phyloP scores from a whole-genome alignment of 2,888 invertebrate species.

The Drosophila stalkeri region DNA sequence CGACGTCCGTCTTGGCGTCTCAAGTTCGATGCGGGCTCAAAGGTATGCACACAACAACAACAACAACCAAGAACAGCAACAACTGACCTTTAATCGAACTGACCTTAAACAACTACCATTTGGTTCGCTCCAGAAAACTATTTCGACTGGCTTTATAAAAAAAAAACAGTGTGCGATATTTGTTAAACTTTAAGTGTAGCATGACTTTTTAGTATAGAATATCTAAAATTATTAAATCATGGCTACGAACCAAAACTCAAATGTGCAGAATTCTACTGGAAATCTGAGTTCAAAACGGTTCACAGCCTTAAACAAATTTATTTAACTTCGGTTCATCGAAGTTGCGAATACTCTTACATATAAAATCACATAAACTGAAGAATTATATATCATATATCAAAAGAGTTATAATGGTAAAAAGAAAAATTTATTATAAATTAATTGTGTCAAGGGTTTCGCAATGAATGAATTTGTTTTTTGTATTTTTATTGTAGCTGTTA shows the following conservation, averaged over 20 bases:
- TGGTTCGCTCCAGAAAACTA: slow-evolving; percentile 19
- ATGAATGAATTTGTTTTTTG: slow-evolving; percentile 8
- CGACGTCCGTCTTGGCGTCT: slow-evolving; percentile 96
- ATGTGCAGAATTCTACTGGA: background rate
- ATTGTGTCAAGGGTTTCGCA: slow-evolving; percentile 19
- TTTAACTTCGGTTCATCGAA: slow-evolving; percentile 28
- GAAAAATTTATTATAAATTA: background rate
- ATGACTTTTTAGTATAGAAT: slow-evolving; percentile 30
- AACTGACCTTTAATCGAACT: slow-evolving; percentile 47
- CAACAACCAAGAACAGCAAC: slow-evolving; percentile 38
- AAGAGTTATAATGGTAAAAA: background rate
- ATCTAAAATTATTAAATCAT: slow-evolving; percentile 25
- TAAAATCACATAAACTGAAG: background rate
- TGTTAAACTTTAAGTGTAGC: slow-evolving; percentile 50
- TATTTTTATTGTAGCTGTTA: slow-evolving; percentile 7
- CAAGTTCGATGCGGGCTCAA: slow-evolving; percentile 94
- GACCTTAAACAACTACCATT: slow-evolving; percentile 21
- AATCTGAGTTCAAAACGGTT: background rate
- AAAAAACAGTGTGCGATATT: slow-evolving; percentile 31
- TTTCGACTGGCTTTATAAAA: slow-evolving; percentile 44
- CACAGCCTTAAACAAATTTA: slow-evolving; percentile 1
- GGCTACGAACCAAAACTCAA: background rate
- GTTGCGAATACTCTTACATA: slow-evolving; percentile 32
- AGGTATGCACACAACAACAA: slow-evolving; percentile 87
- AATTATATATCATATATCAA: background rate